Conservation (phyloP, 2,888 invertebrate genomes). For the Agapetus fuscipes region DNA sequence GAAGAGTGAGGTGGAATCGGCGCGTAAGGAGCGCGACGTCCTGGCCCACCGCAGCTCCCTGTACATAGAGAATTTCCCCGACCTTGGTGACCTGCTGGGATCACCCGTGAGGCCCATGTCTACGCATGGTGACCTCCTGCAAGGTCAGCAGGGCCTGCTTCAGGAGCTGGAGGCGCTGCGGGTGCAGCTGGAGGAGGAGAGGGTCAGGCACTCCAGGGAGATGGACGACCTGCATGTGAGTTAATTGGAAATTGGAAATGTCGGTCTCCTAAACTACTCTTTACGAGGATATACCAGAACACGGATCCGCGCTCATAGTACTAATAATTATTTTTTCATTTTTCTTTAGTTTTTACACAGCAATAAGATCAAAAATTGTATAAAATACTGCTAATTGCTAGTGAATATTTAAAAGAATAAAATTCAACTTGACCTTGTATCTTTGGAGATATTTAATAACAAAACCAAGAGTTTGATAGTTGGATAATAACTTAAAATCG, state of each 20-base stretch:
- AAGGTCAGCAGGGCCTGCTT: conserved; percentile 31
- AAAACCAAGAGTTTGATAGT: too few species aligned
- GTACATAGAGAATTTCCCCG: conserved; percentile 36
- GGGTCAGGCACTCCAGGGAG: conserved; percentile 44
- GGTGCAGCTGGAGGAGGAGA: conserved; percentile 51
- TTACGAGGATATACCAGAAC: background rate
- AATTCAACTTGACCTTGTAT: too few species aligned
- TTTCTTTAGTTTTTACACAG: too few species aligned
- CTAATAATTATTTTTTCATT: too few species aligned
- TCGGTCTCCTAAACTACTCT: background rate
- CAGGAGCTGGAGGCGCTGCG: conserved; percentile 54
- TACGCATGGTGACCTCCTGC: background rate
- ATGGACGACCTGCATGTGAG: conserved; percentile 49
- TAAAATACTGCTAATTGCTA: too few species aligned
- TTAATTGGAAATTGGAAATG: too few species aligned
- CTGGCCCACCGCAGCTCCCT: conserved; percentile 60
- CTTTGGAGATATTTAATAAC: too few species aligned
- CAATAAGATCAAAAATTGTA: too few species aligned
- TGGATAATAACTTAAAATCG: too few species aligned
- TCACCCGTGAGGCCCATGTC: background rate
- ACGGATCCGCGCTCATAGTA: too few species aligned
- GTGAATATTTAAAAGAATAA: too few species aligned
- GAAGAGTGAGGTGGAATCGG: conserved; percentile 47
- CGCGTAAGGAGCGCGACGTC: conserved; percentile 53
- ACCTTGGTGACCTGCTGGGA: conserved; percentile 25